A percentile compares a stretch with the other conserved stretches of the same genome.
phyloP scores from a whole-genome alignment of 2,888 invertebrate species.

The Pseudococcus jackbeardsleyi region DNA sequence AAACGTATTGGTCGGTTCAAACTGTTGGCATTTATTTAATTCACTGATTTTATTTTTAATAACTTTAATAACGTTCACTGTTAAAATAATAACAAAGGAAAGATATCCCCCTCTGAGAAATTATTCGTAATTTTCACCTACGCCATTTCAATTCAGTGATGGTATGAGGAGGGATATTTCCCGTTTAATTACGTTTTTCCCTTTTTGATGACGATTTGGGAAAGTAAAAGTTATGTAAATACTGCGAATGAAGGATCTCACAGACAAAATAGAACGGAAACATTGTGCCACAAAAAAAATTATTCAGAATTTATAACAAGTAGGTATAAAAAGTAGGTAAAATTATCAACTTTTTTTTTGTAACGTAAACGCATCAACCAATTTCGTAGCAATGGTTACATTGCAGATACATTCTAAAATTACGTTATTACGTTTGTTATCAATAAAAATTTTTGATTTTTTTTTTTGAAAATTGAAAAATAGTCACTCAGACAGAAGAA shows the following conservation, averaged over 20 bases:
- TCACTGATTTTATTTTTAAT: constrained; percentile 42
- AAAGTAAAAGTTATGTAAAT: not conserved
- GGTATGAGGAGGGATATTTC: constrained; percentile 42
- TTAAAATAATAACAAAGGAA: constrained; percentile 42
- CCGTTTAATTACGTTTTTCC: constrained; percentile 35
- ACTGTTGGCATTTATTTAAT: constrained; percentile 14
- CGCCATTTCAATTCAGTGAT: constrained; percentile 60
- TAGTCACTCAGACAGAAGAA: too few species aligned
- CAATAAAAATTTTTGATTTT: not conserved
- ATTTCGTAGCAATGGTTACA: not conserved
- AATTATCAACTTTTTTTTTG: not conserved
- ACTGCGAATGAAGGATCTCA: not conserved
- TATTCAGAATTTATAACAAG: not conserved
- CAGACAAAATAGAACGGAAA: not conserved
- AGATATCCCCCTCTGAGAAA: constrained; percentile 53
- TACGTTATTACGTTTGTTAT: not conserved
- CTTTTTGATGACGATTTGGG: constrained; percentile 29
- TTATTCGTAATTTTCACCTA: constrained; percentile 59
- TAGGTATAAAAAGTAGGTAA: not conserved
- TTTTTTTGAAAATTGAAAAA: not conserved
- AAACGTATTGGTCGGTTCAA: constrained; percentile 37
- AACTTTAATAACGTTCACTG: constrained; percentile 27
- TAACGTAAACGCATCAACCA: not conserved
- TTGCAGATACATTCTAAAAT: not conserved
- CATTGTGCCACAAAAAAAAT: not conserved